Conservation (phyloP, 1,140 invertebrate species). For the Euwallacea similis region DNA sequence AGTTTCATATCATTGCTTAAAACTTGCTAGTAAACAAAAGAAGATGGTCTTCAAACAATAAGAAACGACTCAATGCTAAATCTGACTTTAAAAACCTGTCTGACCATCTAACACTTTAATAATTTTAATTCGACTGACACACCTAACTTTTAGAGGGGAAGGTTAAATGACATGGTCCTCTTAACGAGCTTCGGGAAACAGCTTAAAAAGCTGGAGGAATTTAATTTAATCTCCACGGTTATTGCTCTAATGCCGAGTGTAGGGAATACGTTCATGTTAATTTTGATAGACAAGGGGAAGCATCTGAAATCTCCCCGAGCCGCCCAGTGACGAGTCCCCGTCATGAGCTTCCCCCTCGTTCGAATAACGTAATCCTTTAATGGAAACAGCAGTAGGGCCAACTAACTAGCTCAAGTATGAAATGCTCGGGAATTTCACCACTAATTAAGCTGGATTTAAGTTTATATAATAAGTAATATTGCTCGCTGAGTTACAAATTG, state of each 20-base stretch:
- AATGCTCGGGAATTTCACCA: constrained; percentile 10
- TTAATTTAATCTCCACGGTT: constrained; percentile 4
- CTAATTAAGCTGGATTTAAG: constrained; percentile 15
- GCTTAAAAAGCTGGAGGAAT: constrained; percentile 3
- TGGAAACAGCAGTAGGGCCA: constrained; percentile 6
- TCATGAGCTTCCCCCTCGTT: background rate
- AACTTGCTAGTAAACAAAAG: too few species aligned
- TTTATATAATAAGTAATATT: constrained; percentile 13
- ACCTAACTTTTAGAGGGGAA: too few species aligned
- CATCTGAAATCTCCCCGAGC: constrained; percentile 11
- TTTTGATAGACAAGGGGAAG: constrained; percentile 16
- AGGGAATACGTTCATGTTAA: constrained; percentile 9
- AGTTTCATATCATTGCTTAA: too few species aligned
- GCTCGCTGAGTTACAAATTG: constrained; percentile 1
- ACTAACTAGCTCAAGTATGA: constrained; percentile 10
- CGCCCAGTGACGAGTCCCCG: background rate
- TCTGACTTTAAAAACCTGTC: too few species aligned
- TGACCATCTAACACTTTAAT: too few species aligned
- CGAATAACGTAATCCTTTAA: constrained; percentile 9
- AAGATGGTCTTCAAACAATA: too few species aligned
- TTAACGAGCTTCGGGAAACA: background rate
- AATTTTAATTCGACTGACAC: too few species aligned
- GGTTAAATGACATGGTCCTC: too few species aligned
- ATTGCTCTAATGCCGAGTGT: constrained; percentile 4
- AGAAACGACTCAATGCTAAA: too few species aligned